Evolutionary conservation across 2,888 invertebrate species (phyloP), one percentile per base, ranked within the genome.

Genomic region (Brenthis daphne): DNA sequence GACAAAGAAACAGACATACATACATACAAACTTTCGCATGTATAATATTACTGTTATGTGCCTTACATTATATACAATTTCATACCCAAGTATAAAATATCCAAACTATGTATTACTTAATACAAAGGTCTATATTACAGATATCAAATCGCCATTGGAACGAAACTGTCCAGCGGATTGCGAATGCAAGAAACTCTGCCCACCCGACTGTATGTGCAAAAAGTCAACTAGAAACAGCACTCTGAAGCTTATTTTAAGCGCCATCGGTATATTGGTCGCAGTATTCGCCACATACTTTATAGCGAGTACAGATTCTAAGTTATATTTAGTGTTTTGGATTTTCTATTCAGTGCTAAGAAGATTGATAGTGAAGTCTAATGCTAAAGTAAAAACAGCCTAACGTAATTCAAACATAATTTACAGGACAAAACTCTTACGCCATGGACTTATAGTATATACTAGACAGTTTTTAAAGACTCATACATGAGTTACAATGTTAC

Each of bases 251-350:
- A 55, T 87, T 4, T 84, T 88, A 67, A 88, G 85, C 24, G 82
- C 78, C 0, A 61, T 88, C 2, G 92, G 92, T 0, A 84, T 91
- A 8, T 51, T 90, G 0, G 76, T 90, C 1, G 90, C 91, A 0
- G 72, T 90, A 2, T 67, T 87, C n/a, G 89, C 89, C 0, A 83
- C 86, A 0, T 92, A 90, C 58, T 70, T 90, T 76, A 85, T 91
- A 29, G 77, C 91, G 1, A 84, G 82, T 13, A 87, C 88, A 0
- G 86, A 91, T 64, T 90, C 92, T 0, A 88, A 87, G 24, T 67
- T 91, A 5, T 92, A 90, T 65, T 77, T 92, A 13, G 76, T 90
- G 13, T 90, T 91, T 72, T 92, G 92, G 92, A 77, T 92, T 3
- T 77, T 78, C 47, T 92, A 88, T 70, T 91, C 92, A 0, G 81